phyloP scores from a whole-genome alignment of 2,888 invertebrate genomes.

The Diplolepis rosae region DNA sequence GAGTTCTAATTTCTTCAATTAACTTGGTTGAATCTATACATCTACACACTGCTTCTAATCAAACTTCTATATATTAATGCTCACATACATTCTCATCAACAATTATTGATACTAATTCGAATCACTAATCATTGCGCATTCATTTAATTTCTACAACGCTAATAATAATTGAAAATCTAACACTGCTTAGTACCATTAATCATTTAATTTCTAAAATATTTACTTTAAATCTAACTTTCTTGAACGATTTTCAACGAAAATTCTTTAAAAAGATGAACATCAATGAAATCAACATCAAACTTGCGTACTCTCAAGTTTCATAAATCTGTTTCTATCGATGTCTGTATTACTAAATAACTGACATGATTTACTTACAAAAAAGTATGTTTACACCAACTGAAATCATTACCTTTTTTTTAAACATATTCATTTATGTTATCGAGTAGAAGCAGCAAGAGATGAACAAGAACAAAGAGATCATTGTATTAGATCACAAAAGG shows the following conservation, averaged over 20 bases:
- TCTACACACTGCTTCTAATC: background rate
- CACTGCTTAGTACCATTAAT: too few relatives aligned
- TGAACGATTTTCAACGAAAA: background rate
- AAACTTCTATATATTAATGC: too few relatives aligned
- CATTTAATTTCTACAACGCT: too few relatives aligned
- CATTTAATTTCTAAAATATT: background rate
- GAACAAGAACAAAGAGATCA: constrained; percentile 91
- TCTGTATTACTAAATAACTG: background rate
- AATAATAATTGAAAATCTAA: too few relatives aligned
- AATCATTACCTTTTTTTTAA: background rate
- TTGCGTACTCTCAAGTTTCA: background rate
- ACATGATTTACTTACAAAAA: too few relatives aligned
- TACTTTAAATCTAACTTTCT: background rate
- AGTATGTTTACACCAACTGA: background rate
- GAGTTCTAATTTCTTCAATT: constrained; percentile 71
- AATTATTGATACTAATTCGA: too few relatives aligned
- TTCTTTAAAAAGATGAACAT: background rate
- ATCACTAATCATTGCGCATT: too few relatives aligned
- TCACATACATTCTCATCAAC: too few relatives aligned
- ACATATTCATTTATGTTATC: constrained; percentile 36
- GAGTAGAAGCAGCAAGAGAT: constrained; percentile 87
- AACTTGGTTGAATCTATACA: constrained; percentile 43
- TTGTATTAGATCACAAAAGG: constrained; percentile 96
- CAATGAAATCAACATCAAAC: background rate
- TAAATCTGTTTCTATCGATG: background rate